Evolutionary conservation across 2,888 invertebrate species (phyloP), one percentile per base, ranked within the genome.

Genomic region (Tipula confusa): DNA sequence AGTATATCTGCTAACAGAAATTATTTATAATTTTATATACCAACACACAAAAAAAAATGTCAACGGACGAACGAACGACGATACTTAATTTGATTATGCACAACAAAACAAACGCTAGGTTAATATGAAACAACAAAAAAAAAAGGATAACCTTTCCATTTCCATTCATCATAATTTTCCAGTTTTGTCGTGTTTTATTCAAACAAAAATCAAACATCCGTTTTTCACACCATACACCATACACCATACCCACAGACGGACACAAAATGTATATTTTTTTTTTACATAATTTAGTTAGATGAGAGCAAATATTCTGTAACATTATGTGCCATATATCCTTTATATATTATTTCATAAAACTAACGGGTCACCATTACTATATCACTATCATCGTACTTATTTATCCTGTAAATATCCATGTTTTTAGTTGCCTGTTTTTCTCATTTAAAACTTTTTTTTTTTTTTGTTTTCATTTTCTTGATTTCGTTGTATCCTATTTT

Each of bases 261-360:
- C 64, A 24, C 64, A 64, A 64, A 64, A 64, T 24, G 3, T 38
- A 24, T 64, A 24, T 64, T 24, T 9, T n/a, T n/a, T n/a, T n/a
- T 64, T 64, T 24, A 64, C 64, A 64, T 64, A 64, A 64, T 64
- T 64, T 64, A 64, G 64, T 64, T 64, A 64, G 64, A 64, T 24
- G 43, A 43, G 43, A 43, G 43, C 43, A 43, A 3, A n/a, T n/a
- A n/a, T n/a, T n/a, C n/a, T n/a, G n/a, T n/a, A 43, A 31, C 7
- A 31, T 5, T 31, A 31, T 31, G 31, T 31, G 7, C 7, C 3
- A 31, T 31, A 31, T 31, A 31, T 31, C 31, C 31, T 31, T 43
- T n/a, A 64, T 24, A 64, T 9, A 64, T 64, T 64, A 64, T 64
- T 64, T 64, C 24, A 64, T 64, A 64, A 64, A 64, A 64, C 64